These are phyloP conservation scores for Leptodirus hochenwartii DNA, from an alignment of 2,888 invertebrate genomes.

Conservation along the genomic window DNA sequence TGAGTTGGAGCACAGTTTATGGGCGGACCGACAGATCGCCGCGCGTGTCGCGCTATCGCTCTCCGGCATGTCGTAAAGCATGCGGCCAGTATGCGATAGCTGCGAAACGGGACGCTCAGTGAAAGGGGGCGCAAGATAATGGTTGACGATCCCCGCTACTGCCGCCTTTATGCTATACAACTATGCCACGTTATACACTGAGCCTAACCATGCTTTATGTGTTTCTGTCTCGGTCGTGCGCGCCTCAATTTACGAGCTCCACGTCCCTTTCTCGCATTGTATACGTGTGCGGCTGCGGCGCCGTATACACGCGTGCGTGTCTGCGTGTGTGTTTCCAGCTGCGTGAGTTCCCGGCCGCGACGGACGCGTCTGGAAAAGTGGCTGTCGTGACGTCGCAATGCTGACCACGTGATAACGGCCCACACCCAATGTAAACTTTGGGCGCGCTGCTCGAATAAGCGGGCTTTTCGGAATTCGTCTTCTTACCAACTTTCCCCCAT, in stretches of 20 bases:
- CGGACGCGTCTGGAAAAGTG: too few relatives aligned
- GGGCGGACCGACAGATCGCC: constrained; percentile 28
- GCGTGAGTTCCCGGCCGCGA: constrained; percentile 13
- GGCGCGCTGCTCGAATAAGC: too few relatives aligned
- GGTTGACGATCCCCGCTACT: constrained; percentile 32
- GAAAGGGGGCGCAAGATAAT: constrained; percentile 28
- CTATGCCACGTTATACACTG: too few relatives aligned
- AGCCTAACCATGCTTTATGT: constrained; percentile 31
- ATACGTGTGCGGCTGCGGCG: too few relatives aligned
- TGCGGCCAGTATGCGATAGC: constrained; percentile 14
- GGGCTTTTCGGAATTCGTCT: too few relatives aligned
- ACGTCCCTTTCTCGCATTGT: constrained; percentile 28
- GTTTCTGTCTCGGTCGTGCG: constrained; percentile 29
- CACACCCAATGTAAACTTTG: constrained; percentile 25
- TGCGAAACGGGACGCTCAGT: too few relatives aligned
- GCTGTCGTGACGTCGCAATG: too few relatives aligned
- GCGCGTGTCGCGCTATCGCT: constrained; percentile 15
- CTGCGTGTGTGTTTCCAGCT: too few relatives aligned
- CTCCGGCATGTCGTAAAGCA: constrained; percentile 17
- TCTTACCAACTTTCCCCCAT: too few relatives aligned
- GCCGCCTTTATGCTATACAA: too few relatives aligned
- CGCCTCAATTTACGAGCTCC: constrained; percentile 28
- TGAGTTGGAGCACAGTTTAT: too few relatives aligned
- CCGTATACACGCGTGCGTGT: too few relatives aligned
- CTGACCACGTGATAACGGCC: constrained; percentile 24